phyloP scores from a whole-genome alignment of 2,113 vertebrate genomes.

The Sapajus apella region DNA sequence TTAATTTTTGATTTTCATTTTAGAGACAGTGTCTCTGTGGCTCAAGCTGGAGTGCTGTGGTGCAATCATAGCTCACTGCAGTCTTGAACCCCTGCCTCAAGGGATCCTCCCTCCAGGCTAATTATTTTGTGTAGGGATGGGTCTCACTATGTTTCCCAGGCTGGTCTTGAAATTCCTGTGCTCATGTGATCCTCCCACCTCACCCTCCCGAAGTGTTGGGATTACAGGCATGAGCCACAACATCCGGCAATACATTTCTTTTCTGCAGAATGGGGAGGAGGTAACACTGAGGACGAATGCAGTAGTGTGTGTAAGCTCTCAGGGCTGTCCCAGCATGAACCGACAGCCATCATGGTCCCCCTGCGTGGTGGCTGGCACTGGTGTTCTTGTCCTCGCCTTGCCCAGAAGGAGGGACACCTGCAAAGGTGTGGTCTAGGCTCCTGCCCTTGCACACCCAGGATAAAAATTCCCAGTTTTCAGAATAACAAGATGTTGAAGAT shows the following conservation, averaged over 20 bases:
- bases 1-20: no score
- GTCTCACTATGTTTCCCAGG: no score
- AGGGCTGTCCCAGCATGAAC: neutral
- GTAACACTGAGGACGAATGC: accelerated
- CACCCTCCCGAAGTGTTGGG: no score
- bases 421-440: neutral
- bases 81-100: no score
- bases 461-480: neutral
- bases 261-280: neutral
- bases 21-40: no score
- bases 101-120: no score
- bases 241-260: accelerated
- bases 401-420: neutral
- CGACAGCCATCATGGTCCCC: accelerated
- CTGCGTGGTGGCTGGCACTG: neutral
- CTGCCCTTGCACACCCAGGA: neutral
- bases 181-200: no score
- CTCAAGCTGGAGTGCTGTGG: no score
- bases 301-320: neutral
- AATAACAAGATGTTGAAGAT: neutral
- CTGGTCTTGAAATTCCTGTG: no score
- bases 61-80: no score
- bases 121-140: no score
- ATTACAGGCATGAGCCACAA: no score
- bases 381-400: neutral